These are phyloP conservation scores for Fabriciana adippe DNA, from an alignment of 2,888 invertebrate species.

Conservation along the genomic window DNA sequence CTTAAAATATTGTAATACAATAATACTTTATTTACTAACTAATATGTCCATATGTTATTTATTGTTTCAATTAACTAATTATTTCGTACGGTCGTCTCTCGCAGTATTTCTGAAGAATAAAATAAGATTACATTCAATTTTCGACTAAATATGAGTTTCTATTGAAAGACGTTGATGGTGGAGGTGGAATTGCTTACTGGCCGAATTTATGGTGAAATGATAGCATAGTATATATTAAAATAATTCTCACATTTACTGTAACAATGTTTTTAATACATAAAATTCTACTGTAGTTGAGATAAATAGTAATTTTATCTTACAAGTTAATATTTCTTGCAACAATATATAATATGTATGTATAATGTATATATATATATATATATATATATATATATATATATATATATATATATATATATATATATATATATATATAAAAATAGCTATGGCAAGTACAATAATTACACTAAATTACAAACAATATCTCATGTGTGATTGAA, in stretches of 20 bases:
- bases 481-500: constrained; percentile 11
- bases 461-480: background rate
- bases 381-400: background rate
- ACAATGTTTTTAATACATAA: background rate
- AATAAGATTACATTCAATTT: background rate
- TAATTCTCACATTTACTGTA: background rate
- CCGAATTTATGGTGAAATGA: constrained; percentile 9
- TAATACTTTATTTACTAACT: too few species aligned
- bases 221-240: background rate
- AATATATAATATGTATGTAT: background rate
- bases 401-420: background rate
- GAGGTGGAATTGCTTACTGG: background rate
- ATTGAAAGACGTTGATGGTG: background rate
- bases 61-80: too few species aligned
- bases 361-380: too few species aligned
- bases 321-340: background rate
- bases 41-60: background rate
- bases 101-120: background rate
- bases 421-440: background rate
- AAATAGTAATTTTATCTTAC: constrained; percentile 5
- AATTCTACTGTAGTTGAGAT: constrained; percentile 11
- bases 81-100: constrained; percentile 2
- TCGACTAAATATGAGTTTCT: background rate
- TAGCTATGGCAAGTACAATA: constrained; percentile 22
- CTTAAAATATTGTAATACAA: background rate